Conservation (phyloP, 1,140 invertebrate species). For the Potamilus streckersoni region DNA sequence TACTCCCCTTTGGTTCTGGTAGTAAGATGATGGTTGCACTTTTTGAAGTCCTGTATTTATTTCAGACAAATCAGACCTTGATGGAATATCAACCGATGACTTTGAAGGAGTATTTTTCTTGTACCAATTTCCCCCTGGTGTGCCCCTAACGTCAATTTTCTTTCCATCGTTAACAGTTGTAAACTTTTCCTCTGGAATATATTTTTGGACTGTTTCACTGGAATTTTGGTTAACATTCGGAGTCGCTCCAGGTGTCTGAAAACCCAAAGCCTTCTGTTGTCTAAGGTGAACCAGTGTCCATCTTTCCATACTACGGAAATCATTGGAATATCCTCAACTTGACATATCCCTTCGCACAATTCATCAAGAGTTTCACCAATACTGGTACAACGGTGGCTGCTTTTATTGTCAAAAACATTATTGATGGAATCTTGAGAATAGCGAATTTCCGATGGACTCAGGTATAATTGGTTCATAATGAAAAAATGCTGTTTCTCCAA, state of each 20-base stretch:
- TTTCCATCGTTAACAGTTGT: slow-evolving; percentile 4
- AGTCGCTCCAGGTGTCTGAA: slow-evolving; percentile 9
- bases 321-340: background rate
- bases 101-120: slow-evolving; percentile 1
- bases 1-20: too few species aligned
- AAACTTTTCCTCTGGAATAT: slow-evolving; percentile 15
- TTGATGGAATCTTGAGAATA: slow-evolving; percentile 11
- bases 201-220: slow-evolving; percentile 6
- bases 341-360: background rate
- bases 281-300: slow-evolving; percentile 10
- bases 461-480: background rate
- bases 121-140: slow-evolving; percentile 6
- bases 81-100: too few species aligned
- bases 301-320: slow-evolving; percentile 6
- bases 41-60: too few species aligned
- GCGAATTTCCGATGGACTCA: slow-evolving; percentile 20
- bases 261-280: slow-evolving; percentile 20
- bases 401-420: background rate
- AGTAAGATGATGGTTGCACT: too few species aligned
- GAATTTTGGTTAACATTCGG: background rate
- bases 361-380: slow-evolving; percentile 16
- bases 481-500: too few species aligned
- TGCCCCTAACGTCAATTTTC: background rate
- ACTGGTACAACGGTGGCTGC: background rate
- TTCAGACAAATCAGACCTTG: too few species aligned